Evolutionary conservation across 2,888 invertebrate species (phyloP).

Genomic region (Salticus scenicus): DNA sequence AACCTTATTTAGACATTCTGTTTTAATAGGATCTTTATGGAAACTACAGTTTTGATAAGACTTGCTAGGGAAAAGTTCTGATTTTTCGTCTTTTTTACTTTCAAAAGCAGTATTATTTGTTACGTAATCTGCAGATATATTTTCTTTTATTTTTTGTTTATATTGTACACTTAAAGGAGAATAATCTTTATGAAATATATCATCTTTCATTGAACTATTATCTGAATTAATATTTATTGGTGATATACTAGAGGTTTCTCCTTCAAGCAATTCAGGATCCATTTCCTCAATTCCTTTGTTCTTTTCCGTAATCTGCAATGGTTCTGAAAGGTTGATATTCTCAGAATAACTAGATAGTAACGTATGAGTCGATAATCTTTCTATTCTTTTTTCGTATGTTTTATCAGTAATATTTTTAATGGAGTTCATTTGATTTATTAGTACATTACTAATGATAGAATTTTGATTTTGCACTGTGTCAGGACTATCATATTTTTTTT

Average conservation of each 20-base stretch:
- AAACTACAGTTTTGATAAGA: neutral
- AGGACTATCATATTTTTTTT: neutral
- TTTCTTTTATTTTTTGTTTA: neutral
- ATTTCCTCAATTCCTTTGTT: slow-evolving; percentile 16
- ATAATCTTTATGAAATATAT: neutral
- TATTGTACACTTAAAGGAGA: neutral
- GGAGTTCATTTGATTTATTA: neutral
- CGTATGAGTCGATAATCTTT: slow-evolving; percentile 30
- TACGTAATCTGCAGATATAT: too few species aligned
- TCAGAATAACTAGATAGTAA: slow-evolving; percentile 20
- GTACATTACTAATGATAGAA: neutral
- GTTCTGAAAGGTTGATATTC: slow-evolving; percentile 19
- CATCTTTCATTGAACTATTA: neutral
- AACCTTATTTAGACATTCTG: too few species aligned
- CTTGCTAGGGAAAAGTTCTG: neutral
- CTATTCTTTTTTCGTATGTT: slow-evolving; percentile 22
- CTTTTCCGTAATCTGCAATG: slow-evolving; percentile 12
- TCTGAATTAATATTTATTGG: neutral
- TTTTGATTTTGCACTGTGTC: neutral
- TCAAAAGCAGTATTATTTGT: neutral
- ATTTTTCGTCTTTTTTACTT: neutral
- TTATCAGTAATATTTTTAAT: neutral
- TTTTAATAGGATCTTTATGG: neutral
- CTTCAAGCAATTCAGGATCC: slow-evolving; percentile 6
- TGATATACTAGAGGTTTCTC: neutral